phyloP scores from a whole-genome alignment of 1,140 invertebrate species.

The Acromyrmex charruanus region DNA sequence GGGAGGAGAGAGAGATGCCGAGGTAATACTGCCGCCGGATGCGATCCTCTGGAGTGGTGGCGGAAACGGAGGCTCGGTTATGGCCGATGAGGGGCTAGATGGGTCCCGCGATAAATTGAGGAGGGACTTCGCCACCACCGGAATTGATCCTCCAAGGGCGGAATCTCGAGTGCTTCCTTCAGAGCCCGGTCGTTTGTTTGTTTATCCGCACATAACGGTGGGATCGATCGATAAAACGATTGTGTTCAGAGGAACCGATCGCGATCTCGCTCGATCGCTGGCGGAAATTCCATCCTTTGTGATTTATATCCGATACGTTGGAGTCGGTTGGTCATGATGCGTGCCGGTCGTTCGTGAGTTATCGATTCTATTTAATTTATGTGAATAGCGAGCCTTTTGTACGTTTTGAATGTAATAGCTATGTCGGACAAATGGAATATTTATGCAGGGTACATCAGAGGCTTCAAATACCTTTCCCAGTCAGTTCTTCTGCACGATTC shows the following conservation, averaged over 20 bases:
- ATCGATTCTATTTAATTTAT: conserved; percentile 38
- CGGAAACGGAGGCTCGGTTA: conserved; percentile 55
- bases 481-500: background rate
- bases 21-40: conserved; percentile 49
- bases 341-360: conserved; percentile 1
- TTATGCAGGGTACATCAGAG: conserved; percentile 18
- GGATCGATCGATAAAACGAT: conserved; percentile 43
- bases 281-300: background rate
- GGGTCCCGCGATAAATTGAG: conserved; percentile 61
- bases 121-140: conserved; percentile 34
- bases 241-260: conserved; percentile 6
- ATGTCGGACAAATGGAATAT: conserved; percentile 33
- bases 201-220: conserved; percentile 15
- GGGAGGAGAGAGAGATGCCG: conserved; percentile 23
- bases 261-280: conserved; percentile 20
- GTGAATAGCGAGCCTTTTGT: conserved; percentile 17
- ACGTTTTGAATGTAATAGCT: conserved; percentile 37
- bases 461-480: background rate
- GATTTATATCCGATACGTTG: background rate
- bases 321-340: background rate
- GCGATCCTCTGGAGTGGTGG: conserved; percentile 36
- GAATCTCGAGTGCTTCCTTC: conserved; percentile 60
- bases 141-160: conserved; percentile 55
- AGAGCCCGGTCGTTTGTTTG: conserved; percentile 46
- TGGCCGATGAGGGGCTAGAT: conserved; percentile 47